A percentile compares a stretch with the other conserved stretches of the same genome.
phyloP scores from a whole-genome alignment of 1,140 invertebrate species.

The Pemphigus obesinymphae region DNA sequence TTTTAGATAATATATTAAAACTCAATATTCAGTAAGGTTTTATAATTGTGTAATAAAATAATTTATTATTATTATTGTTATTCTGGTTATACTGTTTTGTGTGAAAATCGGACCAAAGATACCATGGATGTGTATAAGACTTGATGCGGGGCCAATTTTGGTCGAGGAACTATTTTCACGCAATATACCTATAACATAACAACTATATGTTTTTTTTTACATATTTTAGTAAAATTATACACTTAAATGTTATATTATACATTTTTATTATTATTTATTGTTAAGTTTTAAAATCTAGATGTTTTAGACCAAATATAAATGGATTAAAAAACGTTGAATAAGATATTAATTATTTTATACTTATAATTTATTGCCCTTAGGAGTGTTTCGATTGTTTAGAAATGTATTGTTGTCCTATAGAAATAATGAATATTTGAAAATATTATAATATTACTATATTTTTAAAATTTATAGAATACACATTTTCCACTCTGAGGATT shows the following conservation, averaged over 20 bases:
- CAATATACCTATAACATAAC: too few species aligned
- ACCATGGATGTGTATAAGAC: not conserved
- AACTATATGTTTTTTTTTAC: not conserved
- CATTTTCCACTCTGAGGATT: not conserved
- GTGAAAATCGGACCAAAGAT: conserved; percentile 7
- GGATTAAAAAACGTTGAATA: conserved; percentile 6
- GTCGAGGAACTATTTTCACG: conserved; percentile 9
- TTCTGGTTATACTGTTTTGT: not conserved
- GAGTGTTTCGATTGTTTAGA: not conserved
- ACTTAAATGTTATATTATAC: not conserved
- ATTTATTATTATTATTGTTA: not conserved
- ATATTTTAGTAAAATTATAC: conserved; percentile 10
- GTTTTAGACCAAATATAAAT: conserved; percentile 24
- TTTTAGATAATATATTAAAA: too few species aligned
- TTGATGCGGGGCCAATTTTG: not conserved
- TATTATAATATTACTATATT: not conserved
- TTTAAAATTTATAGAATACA: not conserved
- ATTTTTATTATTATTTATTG: conserved; percentile 23
- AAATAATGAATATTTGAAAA: too few species aligned
- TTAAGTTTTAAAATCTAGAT: conserved; percentile 35
- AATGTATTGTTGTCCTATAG: not conserved
- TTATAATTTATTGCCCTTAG: not conserved
- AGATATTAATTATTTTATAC: not conserved
- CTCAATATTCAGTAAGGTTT: not conserved
- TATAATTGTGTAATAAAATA: not conserved